Conservation (phyloP, 2,888 invertebrate species). For the Stenurella melanura region DNA sequence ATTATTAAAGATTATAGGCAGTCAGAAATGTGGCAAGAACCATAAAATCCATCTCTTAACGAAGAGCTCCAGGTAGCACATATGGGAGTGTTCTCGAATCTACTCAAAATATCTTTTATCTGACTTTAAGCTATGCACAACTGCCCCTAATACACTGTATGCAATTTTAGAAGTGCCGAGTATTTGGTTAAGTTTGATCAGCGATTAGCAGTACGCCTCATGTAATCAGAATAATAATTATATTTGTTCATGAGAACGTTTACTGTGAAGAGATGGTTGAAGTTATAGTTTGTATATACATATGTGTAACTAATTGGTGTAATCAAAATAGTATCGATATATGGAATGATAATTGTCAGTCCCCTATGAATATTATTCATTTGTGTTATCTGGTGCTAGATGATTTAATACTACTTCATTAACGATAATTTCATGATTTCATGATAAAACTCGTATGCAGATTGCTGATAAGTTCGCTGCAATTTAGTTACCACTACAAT, state of each 20-base stretch:
- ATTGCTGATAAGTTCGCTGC: slow-evolving; percentile 4
- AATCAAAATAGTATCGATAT: slow-evolving; percentile 42
- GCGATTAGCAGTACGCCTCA: background rate
- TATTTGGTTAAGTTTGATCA: no score
- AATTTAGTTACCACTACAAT: background rate
- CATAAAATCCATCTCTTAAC: no score
- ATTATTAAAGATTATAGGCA: no score
- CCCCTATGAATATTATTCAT: slow-evolving; percentile 35
- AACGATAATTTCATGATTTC: slow-evolving; percentile 39
- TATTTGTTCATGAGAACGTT: background rate
- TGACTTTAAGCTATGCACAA: no score
- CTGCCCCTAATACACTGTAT: no score
- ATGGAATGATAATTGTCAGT: slow-evolving; percentile 38
- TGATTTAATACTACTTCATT: slow-evolving; percentile 37
- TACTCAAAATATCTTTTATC: no score
- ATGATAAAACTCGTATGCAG: slow-evolving; percentile 20
- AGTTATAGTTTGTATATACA: slow-evolving; percentile 40
- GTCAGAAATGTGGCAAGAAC: no score
- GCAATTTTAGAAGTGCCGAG: no score
- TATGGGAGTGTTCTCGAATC: no score
- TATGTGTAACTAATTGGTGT: slow-evolving; percentile 42
- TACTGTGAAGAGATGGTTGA: background rate
- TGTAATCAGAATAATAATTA: background rate
- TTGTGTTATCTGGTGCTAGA: slow-evolving; percentile 39
- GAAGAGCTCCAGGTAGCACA: no score